Evolutionary conservation across 2,797 vertebrate species (phyloP).

Genomic region (Mico argentatus): DNA sequence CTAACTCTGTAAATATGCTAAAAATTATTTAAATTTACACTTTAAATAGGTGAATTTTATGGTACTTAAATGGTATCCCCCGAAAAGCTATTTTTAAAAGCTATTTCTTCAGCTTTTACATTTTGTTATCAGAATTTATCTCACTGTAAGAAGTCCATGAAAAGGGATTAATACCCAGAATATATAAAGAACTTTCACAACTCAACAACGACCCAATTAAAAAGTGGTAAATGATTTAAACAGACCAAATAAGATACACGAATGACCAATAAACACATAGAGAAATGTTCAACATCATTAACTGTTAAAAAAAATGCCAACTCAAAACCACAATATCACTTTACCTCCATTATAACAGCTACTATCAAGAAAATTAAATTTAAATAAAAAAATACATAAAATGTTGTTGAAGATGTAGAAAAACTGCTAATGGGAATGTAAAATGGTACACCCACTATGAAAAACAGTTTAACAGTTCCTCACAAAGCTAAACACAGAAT

Average conservation of each 20-base stretch:
- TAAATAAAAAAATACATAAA: not conserved
- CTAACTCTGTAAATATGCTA: not conserved
- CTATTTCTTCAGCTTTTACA: not conserved
- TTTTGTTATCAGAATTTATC: not conserved
- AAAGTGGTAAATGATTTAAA: not conserved
- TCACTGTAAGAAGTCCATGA: not conserved
- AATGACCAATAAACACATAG: not conserved
- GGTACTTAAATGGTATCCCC: not conserved
- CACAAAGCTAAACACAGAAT: not conserved
- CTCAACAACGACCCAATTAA: not conserved
- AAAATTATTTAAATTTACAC: not conserved
- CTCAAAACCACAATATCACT: not conserved
- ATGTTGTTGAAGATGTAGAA: not conserved
- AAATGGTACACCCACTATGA: not conserved
- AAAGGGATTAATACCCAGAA: not conserved
- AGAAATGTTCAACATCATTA: not conserved
- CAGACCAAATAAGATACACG: not conserved
- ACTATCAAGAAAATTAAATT: not conserved
- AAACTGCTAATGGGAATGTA: not conserved
- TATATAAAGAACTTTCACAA: not conserved
- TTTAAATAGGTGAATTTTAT: not conserved
- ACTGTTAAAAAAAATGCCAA: not conserved
- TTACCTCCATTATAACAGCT: not conserved
- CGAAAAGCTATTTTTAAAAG: not conserved
- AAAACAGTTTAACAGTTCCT: not conserved